Evolutionary conservation across 2,113 vertebrate species (phyloP), one percentile per base, ranked within the genome.

Genomic region (Pogona vitticeps): DNA sequence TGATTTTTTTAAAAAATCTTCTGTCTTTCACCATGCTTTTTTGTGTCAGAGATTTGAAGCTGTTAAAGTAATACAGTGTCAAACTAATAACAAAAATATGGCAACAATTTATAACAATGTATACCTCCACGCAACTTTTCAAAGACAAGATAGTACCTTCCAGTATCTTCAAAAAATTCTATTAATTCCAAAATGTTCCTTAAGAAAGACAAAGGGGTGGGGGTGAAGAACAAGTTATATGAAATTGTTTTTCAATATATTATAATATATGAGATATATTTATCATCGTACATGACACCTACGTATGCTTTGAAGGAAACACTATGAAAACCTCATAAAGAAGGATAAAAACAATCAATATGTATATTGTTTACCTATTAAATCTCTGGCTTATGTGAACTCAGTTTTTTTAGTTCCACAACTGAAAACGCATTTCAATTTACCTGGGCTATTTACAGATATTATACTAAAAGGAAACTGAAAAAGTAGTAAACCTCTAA

Each of bases 131-230:
- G 94, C 40, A 99, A 94, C 95, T 99, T 99, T 96, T 99, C 98
- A 96, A 99, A 99, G 86, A 99, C 98, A 96, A 99, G 96, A 95
- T 99, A 99, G 95, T 99, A 99, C 91, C 97, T 97, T 89, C 95
- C 84, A 71, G 97, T 97, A 90, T 99, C 98, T 96, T 99, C 98
- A 95, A 98, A 99, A 95, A 99, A 99, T 92, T 99, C 98, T 89
- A 98, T 97, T 93, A 99, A 92, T 92, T 99, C 98, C 97, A 99
- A 96, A 95, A 99, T 98, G 94, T 99, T 98, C 96, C 98, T 99
- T 95, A 33, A 83, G 77, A 87, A 79, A 81, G 72, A 86, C 63
- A 83, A 7, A 85, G 42, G 89, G 87, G 86, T 91, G 86, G 9
- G 6, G 89, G 7, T 33, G 82, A 52, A 61, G 59, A 61, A 61